Conservation (phyloP, 2,888 invertebrate genomes). For the Oxycera nigricornis region DNA sequence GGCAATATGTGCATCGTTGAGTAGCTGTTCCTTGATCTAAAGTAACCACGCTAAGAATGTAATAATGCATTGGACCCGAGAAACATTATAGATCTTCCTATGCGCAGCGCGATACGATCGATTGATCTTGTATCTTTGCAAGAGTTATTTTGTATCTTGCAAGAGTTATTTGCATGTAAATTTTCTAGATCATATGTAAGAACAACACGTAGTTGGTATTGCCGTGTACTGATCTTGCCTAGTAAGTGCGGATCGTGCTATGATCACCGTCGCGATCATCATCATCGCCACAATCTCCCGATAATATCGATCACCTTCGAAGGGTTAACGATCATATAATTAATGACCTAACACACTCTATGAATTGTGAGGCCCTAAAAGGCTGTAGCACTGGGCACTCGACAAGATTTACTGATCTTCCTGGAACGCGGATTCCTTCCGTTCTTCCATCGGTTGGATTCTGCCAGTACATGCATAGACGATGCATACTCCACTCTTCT, state of each 20-base stretch:
- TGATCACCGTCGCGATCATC: constrained; percentile 23
- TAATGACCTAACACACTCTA: constrained; percentile 50
- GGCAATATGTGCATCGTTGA: background rate
- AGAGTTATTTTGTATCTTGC: constrained; percentile 25
- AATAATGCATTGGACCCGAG: background rate
- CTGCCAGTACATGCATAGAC: background rate
- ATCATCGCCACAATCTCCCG: background rate
- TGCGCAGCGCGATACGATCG: constrained; percentile 26
- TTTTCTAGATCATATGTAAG: constrained; percentile 38
- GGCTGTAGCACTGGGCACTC: background rate
- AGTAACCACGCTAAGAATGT: constrained; percentile 3
- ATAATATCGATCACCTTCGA: constrained; percentile 40
- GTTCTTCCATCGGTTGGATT: background rate
- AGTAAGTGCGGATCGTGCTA: constrained; percentile 12
- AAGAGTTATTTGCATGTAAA: constrained; percentile 38
- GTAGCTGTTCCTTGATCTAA: no score
- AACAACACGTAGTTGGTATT: background rate
- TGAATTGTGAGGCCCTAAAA: constrained; percentile 28
- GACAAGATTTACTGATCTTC: constrained; percentile 34
- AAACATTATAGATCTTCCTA: constrained; percentile 24
- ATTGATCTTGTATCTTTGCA: constrained; percentile 35
- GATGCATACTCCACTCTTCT: background rate
- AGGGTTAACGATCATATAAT: constrained; percentile 52
- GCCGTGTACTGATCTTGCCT: background rate
- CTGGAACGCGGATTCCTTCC: constrained; percentile 15